A percentile compares a stretch with the other conserved stretches of the same genome.
phyloP scores from a whole-genome alignment of 2,797 vertebrate species.

The Tolypeutes matacus region DNA sequence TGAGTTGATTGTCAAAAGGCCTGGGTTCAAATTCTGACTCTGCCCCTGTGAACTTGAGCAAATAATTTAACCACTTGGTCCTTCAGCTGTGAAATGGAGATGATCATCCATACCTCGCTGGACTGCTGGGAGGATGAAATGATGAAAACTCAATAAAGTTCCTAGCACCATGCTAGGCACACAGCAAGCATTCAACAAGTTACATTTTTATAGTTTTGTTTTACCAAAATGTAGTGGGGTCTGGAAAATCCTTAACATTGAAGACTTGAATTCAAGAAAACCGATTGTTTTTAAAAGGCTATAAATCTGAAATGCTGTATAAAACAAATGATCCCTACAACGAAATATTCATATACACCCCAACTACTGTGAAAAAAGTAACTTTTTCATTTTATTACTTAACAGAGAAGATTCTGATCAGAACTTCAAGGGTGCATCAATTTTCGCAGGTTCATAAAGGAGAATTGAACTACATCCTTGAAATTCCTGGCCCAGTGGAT shows the following conservation, averaged over 20 bases:
- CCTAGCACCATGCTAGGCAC: not conserved
- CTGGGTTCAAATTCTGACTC: not conserved
- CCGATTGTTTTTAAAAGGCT: not conserved
- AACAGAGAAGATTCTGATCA: slow-evolving; percentile 1
- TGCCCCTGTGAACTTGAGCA: not conserved
- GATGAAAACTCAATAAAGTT: not conserved
- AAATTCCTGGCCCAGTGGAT: not conserved
- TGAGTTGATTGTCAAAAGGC: not conserved
- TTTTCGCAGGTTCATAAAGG: not conserved
- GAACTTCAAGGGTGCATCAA: not conserved
- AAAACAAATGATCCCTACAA: slow-evolving; percentile 25
- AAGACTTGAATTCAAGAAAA: slow-evolving; percentile 23
- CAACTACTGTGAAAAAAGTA: not conserved
- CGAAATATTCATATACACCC: not conserved
- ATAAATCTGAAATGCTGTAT: slow-evolving; percentile 5
- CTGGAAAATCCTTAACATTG: not conserved
- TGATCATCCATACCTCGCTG: not conserved
- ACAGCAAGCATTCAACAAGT: not conserved
- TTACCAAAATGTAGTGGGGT: not conserved
- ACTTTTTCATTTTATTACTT: not conserved
- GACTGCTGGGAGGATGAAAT: not conserved
- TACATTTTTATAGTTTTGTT: not conserved
- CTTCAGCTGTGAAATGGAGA: not conserved
- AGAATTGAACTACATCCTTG: not conserved
- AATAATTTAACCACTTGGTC: not conserved